phyloP scores from a whole-genome alignment of 2,888 invertebrate genomes.

The Eutolmus rufibarbis region DNA sequence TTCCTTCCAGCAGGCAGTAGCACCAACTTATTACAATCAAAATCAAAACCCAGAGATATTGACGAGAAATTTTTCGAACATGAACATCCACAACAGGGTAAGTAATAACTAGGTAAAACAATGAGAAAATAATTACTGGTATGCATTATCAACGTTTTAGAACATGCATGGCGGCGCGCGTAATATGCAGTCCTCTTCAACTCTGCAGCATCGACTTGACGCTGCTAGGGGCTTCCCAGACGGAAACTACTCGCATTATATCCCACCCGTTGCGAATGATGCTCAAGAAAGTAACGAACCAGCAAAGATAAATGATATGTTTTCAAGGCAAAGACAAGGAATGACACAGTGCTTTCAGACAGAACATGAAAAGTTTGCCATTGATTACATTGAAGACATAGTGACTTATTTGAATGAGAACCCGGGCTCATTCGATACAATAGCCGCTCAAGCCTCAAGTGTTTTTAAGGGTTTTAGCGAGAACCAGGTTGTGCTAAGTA shows the following conservation, averaged over 20 bases:
- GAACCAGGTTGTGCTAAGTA: conserved; percentile 69
- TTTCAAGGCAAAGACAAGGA: not conserved
- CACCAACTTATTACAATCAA: not conserved
- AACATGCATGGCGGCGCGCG: not conserved
- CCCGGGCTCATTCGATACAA: conserved; percentile 78
- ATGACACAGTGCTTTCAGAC: conserved; percentile 47
- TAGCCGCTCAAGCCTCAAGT: conserved; percentile 74
- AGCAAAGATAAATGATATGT: not conserved
- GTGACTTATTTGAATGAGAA: conserved; percentile 78
- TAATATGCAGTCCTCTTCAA: not conserved
- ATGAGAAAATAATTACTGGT: not conserved
- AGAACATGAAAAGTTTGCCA: conserved; percentile 61
- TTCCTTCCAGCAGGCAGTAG: not conserved
- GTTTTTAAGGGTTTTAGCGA: conserved; percentile 72
- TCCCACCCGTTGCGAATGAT: not conserved
- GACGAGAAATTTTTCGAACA: not conserved
- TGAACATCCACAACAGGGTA: not conserved
- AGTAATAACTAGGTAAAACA: not conserved
- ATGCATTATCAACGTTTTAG: not conserved
- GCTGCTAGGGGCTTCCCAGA: not conserved
- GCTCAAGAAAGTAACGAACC: conserved; percentile 10
- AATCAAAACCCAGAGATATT: not conserved
- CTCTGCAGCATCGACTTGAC: not conserved
- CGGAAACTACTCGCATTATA: not conserved
- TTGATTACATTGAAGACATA: conserved; percentile 71